Evolutionary conservation across 35 echinoderm and acorn worm species (phyloP), one percentile per base, ranked within the genome.

Genomic region (Strongylocentrotus purpuratus): DNA sequence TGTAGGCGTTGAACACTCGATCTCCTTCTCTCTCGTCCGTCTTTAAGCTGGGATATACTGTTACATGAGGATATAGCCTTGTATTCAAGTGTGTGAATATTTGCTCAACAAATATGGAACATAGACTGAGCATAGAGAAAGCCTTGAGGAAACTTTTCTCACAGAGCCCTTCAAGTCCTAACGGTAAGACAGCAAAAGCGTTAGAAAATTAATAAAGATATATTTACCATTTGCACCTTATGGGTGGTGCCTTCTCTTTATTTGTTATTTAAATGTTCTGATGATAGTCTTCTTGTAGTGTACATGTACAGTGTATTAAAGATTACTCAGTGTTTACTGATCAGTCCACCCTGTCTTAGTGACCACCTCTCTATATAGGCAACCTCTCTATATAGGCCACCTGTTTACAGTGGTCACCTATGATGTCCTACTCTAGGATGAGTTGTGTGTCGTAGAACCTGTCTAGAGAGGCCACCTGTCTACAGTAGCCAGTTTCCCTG

Each of bases 61-160:
- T 78, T 78, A 78, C 65, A 78, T n/a, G 65, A 78, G 87, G 87
- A 89, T 46, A 46, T 89, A 89, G 32, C 87, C 87, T 89, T 89
- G 87, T 89, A 78, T 78, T 78, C 22, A 78, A 78, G 65, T 78
- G 65, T 22, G 65, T 78, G 65, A 78, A 78, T 78, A 78, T 78
- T 78, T 78, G 87, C 87, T 46, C 13, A 46, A 89, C 33, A 46
- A 89, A 46, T 89, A 89, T 89, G 87, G 87, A 89, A 5, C 87
- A 89, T 89, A 33, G 87, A 45, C 20, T 89, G 87, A 89, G 87
- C 20, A 89, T 89, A 33, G 87, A 89, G 32, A 89, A 89, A 89
- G 87, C 87, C 33, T 31, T 89, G 33, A 89, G 87, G 87, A 89
- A 89, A 46, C 87, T 89, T 41, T 89, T 89, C 87, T 45, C 87